phyloP scores from a whole-genome alignment of 2,113 vertebrate genomes.

The Forbesichthys agassizii region DNA sequence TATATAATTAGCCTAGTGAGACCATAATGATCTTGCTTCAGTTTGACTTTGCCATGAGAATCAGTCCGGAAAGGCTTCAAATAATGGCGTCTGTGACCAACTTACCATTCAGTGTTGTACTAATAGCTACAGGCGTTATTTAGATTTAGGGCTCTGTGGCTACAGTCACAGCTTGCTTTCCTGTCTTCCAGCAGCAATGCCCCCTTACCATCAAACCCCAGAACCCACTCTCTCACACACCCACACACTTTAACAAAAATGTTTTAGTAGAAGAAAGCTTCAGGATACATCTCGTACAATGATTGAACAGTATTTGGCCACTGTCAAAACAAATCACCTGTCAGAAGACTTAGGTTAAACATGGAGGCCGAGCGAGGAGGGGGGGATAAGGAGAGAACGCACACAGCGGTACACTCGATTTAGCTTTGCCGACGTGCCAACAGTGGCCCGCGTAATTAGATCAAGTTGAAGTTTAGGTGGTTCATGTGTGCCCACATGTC shows the following conservation, averaged over 20 bases:
- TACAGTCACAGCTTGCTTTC: neutral
- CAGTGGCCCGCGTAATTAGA: slow-evolving; percentile 8
- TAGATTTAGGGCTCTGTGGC: slow-evolving; percentile 12
- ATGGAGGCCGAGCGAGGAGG: neutral
- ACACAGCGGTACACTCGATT: neutral
- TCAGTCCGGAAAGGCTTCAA: too few relatives aligned
- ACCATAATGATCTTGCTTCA: too few relatives aligned
- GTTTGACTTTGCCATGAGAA: too few relatives aligned
- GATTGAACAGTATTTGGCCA: slow-evolving; percentile 4
- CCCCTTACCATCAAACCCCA: neutral
- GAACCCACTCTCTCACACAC: neutral
- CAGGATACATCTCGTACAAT: neutral
- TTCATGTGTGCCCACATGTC: slow-evolving; percentile 6
- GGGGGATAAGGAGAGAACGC: neutral
- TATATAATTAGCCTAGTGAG: too few relatives aligned
- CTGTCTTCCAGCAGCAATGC: slow-evolving; percentile 11
- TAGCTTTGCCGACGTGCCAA: neutral
- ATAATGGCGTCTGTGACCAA: too few relatives aligned
- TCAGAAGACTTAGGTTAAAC: neutral
- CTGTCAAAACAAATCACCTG: slow-evolving; percentile 6
- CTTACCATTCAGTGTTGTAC: too few relatives aligned
- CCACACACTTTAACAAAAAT: too few relatives aligned
- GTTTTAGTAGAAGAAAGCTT: neutral
- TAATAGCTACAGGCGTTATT: too few relatives aligned
- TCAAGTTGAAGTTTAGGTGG: neutral